Evolutionary conservation across 2,797 vertebrate species (phyloP).

Genomic region (Sebastes oblongus): DNA sequence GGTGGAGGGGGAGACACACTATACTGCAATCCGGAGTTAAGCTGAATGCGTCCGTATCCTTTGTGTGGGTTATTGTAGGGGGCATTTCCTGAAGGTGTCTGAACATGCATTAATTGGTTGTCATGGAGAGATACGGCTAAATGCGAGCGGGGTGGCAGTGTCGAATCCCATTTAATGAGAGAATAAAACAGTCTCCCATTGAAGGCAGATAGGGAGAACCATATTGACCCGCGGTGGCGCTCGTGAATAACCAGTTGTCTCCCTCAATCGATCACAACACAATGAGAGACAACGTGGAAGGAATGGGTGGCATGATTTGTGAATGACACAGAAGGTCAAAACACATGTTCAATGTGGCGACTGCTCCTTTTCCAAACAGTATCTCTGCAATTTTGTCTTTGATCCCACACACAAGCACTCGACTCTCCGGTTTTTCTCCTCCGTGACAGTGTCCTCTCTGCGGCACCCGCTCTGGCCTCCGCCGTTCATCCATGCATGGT

Average conservation of each 20-base stretch:
- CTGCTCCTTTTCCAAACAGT: not conserved
- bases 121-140: slow-evolving; percentile 75
- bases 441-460: slow-evolving; percentile 37
- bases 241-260: slow-evolving; percentile 84
- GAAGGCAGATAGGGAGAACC: slow-evolving; percentile 70
- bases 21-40: slow-evolving; percentile 13
- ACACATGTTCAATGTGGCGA: slow-evolving; percentile 37
- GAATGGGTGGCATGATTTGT: slow-evolving; percentile 72
- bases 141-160: slow-evolving; percentile 62
- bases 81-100: slow-evolving; percentile 63
- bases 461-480: slow-evolving; percentile 26
- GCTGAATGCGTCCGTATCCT: slow-evolving; percentile 47
- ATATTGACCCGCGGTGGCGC: slow-evolving; percentile 73
- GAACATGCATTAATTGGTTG: slow-evolving; percentile 82
- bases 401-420: not conserved
- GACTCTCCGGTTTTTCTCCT: slow-evolving; percentile 12
- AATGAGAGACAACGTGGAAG: slow-evolving; percentile 72
- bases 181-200: slow-evolving; percentile 76
- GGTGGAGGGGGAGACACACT: not conserved
- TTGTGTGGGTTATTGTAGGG: slow-evolving; percentile 62
- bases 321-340: slow-evolving; percentile 79
- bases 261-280: slow-evolving; percentile 78
- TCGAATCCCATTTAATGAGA: slow-evolving; percentile 78
- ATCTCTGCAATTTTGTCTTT: slow-evolving; percentile 36
- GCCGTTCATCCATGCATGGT: slow-evolving; percentile 56